A percentile compares a stretch with the other conserved stretches of the same genome.
Conservation (phyloP, 2,113 vertebrate genomes). For the Tragelaphus strepsiceros region DNA sequence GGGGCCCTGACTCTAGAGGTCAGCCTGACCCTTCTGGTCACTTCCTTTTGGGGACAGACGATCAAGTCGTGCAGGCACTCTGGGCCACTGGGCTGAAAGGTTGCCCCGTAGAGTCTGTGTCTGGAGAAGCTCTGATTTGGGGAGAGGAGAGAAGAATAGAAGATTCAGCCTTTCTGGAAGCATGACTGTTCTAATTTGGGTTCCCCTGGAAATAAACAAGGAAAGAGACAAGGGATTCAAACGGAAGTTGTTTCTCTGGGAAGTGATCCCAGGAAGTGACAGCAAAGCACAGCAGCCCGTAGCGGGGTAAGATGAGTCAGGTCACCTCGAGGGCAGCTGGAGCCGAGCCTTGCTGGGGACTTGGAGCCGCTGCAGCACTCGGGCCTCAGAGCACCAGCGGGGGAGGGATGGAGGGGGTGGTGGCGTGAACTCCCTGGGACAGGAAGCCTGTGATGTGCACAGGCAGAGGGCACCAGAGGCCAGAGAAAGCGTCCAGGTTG, state of each 20-base stretch:
- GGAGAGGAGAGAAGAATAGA: not conserved
- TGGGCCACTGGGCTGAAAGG: not conserved
- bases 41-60: slow-evolving; percentile 32
- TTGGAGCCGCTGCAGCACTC: fast-evolving
- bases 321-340: not conserved
- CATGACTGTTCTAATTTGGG: not conserved
- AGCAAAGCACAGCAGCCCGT: not conserved
- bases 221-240: not conserved
- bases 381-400: not conserved
- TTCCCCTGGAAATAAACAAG: not conserved
- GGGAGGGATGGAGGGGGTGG: too few relatives aligned
- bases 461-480: not conserved
- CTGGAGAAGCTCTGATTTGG: slow-evolving; percentile 54
- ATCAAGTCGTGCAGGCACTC: not conserved
- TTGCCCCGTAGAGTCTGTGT: not conserved
- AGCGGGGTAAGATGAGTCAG: not conserved
- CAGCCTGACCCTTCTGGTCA: not conserved
- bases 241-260: not conserved
- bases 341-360: not conserved
- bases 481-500: not conserved
- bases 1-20: not conserved
- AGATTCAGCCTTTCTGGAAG: not conserved
- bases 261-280: not conserved
- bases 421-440: not conserved
- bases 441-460: not conserved